phyloP scores from a whole-genome alignment of 2,888 invertebrate species.

The Hirtodrosophila confusa region DNA sequence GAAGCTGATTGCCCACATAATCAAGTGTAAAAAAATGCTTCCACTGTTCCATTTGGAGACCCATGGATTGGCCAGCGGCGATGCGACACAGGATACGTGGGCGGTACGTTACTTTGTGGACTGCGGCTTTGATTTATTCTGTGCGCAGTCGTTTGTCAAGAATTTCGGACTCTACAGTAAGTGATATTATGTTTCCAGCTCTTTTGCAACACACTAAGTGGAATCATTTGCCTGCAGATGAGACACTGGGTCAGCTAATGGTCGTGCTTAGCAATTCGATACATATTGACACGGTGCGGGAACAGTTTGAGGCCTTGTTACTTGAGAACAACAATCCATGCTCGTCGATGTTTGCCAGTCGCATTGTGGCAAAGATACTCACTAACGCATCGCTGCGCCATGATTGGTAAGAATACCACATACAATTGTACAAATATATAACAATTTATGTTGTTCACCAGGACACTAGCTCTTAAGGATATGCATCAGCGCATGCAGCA shows the following conservation, averaged over 20 bases:
- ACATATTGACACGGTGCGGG: conserved; percentile 26
- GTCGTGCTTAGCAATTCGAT: conserved; percentile 35
- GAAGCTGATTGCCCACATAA: conserved; percentile 52
- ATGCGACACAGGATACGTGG: conserved; percentile 41
- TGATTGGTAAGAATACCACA: conserved; percentile 39
- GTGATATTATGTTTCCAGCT: conserved; percentile 3
- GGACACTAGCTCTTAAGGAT: conserved; percentile 27
- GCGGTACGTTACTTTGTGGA: conserved; percentile 51
- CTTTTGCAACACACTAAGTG: not conserved
- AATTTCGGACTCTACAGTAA: conserved; percentile 55
- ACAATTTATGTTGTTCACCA: conserved; percentile 1
- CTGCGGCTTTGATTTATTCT: conserved; percentile 42
- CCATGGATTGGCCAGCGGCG: conserved; percentile 48
- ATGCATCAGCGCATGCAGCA: conserved; percentile 24
- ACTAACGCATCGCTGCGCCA: conserved; percentile 13
- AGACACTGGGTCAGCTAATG: conserved; percentile 44
- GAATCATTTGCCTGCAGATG: conserved; percentile 34
- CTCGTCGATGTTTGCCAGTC: conserved; percentile 31
- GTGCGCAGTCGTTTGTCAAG: conserved; percentile 54
- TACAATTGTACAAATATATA: not conserved
- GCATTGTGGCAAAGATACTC: conserved; percentile 48
- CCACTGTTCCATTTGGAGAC: conserved; percentile 50
- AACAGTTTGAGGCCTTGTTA: conserved; percentile 39
- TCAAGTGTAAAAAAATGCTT: conserved; percentile 56
- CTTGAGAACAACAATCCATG: conserved; percentile 8